Base-by-base conservation (phyloP, 2,113 vertebrate genomes). In the Corapipo altera region DNA sequence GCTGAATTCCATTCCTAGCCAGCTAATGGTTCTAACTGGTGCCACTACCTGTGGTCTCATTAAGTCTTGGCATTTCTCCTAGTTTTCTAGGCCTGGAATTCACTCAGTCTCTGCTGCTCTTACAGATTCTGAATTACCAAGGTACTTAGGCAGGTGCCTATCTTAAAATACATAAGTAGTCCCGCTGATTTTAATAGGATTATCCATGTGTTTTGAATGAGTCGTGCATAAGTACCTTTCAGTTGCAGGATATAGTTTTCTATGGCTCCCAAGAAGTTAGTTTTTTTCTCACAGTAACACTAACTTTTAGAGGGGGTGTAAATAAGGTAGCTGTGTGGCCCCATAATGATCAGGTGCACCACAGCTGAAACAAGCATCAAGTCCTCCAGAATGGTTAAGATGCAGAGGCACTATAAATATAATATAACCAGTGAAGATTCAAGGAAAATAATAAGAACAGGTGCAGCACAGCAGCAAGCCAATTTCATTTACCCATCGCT, bases 1-100 rank as follows among this genome's bases (percentile, higher is more conserved):
- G 77, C 70, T 88, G 85, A 97, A 92, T 91, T 91, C 89, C 95
- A 89, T 91, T 93, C 76, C 78, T 75, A 88, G 85, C 59, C 88
- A 54, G 88, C 64, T 92, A 95, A 93, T 77, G 52, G 85, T 90
- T 88, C 79, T 90, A 92, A 77, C 52, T 59, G 52, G 95, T 92
- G 90, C 88, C 93, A 95, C 48, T 91, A 37, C 54, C 79, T 69
- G 59, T 59, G 61, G 24, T 57, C 85, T 91, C 6, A 4, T 7
- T 35, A 66, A 73, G 27, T n/a, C 81, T 92, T 97, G 92, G 87
- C 89, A 89, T 65, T 88, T 72, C 61, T 93, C 88, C 92, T 84
- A 32, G 33, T 55, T 85, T 83, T 90, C 71, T 76, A 69, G 17
- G 46, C 49, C 75, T 96, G 85, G 85, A 96, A 96, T 95, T 90